phyloP scores from a whole-genome alignment of 2,113 vertebrate genomes.

The Holacanthus passer region DNA sequence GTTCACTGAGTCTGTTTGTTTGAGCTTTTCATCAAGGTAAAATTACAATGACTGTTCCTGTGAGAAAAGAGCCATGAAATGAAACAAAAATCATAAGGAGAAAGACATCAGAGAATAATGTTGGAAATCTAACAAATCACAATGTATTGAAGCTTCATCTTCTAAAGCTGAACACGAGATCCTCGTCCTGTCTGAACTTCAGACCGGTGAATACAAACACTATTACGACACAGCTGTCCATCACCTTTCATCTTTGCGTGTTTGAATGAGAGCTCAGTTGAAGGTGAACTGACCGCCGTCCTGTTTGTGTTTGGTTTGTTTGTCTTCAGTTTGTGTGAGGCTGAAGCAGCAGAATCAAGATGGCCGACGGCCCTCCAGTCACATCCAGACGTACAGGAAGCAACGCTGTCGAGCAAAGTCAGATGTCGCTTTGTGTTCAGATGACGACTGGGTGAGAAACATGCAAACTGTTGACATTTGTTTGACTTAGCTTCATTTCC shows the following conservation, averaged over 20 bases:
- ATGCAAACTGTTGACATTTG: too few species aligned
- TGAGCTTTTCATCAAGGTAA: too few species aligned
- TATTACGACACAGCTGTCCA: too few species aligned
- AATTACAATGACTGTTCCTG: too few species aligned
- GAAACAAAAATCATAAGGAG: too few species aligned
- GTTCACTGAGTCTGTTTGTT: too few species aligned
- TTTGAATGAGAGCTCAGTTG: not conserved
- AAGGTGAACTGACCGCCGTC: not conserved
- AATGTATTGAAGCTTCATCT: too few species aligned
- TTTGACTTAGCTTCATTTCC: too few species aligned
- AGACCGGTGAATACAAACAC: not conserved
- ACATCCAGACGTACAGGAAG: not conserved
- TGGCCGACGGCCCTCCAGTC: not conserved
- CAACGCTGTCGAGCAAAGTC: slow-evolving; percentile 31
- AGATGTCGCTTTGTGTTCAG: slow-evolving; percentile 68
- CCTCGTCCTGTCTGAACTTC: not conserved
- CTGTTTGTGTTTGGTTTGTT: not conserved
- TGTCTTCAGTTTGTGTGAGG: slow-evolving; percentile 72
- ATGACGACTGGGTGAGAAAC: slow-evolving; percentile 79
- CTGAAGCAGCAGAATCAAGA: slow-evolving; percentile 28
- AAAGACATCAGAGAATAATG: too few species aligned
- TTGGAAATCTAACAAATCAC: too few species aligned
- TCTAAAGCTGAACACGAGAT: too few species aligned
- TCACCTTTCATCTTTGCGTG: not conserved
- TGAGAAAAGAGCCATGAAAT: too few species aligned